Percentiles rank a stretch among this genome's conserved stretches.
Conservation (phyloP, 2,797 vertebrate genomes). For the Phalloptychus januarius region DNA sequence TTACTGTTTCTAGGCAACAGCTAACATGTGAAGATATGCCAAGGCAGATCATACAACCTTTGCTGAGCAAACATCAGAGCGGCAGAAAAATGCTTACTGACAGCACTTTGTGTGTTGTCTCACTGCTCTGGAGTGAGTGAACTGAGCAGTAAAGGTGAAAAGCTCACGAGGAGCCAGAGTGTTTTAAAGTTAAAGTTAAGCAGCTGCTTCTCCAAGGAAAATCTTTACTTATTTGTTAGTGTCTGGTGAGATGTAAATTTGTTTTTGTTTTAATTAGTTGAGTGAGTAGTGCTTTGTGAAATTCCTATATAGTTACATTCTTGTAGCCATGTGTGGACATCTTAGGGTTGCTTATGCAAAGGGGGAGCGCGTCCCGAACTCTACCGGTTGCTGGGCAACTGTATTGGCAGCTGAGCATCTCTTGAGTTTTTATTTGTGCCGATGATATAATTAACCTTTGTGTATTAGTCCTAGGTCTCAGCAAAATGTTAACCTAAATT, state of each 20-base stretch:
- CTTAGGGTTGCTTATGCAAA: background rate
- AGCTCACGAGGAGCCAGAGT: background rate
- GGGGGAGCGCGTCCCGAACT: no score
- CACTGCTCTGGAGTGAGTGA: background rate
- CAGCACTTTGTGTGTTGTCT: background rate
- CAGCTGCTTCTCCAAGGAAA: background rate
- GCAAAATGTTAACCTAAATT: background rate
- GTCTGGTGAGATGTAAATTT: background rate
- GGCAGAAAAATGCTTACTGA: background rate
- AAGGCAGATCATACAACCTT: conserved; percentile 20
- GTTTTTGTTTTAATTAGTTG: background rate
- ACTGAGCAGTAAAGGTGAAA: background rate
- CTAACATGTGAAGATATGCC: conserved; percentile 2
- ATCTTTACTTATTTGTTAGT: background rate
- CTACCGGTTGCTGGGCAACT: no score
- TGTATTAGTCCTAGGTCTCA: background rate
- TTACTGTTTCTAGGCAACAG: conserved; percentile 43
- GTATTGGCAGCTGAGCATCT: background rate
- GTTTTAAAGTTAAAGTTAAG: background rate
- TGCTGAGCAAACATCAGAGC: conserved; percentile 19
- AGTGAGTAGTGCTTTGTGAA: background rate
- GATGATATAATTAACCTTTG: background rate
- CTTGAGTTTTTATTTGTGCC: background rate
- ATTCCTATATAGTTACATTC: background rate
- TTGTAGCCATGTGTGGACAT: background rate